Evolutionary conservation across 2,797 vertebrate species (phyloP).

Genomic region (Fringilla coelebs): DNA sequence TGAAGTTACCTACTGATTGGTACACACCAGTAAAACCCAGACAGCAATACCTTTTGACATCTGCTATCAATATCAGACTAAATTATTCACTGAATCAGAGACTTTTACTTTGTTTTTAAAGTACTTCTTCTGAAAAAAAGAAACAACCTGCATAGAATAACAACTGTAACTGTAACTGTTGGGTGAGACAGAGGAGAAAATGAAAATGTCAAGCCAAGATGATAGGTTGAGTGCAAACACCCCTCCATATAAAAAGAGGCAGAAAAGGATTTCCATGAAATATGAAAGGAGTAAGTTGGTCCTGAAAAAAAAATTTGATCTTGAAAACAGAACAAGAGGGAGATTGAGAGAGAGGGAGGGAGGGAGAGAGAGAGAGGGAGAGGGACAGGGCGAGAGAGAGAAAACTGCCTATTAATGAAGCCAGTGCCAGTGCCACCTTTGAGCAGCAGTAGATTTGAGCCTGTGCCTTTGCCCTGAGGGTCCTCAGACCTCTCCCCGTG

Average conservation of each 20-base stretch:
- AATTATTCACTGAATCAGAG: not conserved
- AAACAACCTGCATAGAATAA: not conserved
- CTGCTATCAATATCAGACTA: not conserved
- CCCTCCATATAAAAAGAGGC: not conserved
- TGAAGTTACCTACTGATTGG: not conserved
- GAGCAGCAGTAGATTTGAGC: not conserved
- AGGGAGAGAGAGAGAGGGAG: no score
- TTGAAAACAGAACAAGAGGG: not conserved
- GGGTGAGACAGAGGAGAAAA: not conserved
- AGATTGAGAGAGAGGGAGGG: not conserved
- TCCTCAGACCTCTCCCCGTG: not conserved
- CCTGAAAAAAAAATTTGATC: not conserved
- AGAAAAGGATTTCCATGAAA: not conserved
- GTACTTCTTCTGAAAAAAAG: not conserved
- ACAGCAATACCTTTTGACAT: not conserved
- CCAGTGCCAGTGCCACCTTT: not conserved
- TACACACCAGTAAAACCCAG: not conserved
- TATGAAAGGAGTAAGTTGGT: not conserved
- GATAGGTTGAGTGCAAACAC: not conserved
- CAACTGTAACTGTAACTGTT: not conserved
- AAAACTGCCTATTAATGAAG: not conserved
- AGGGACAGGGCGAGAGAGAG: not conserved
- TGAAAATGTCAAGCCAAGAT: not conserved
- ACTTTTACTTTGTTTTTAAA: not conserved
- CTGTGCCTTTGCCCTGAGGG: not conserved